These are phyloP conservation scores for Zeus faber DNA, from an alignment of 2,113 vertebrate species.

Conservation along the genomic window DNA sequence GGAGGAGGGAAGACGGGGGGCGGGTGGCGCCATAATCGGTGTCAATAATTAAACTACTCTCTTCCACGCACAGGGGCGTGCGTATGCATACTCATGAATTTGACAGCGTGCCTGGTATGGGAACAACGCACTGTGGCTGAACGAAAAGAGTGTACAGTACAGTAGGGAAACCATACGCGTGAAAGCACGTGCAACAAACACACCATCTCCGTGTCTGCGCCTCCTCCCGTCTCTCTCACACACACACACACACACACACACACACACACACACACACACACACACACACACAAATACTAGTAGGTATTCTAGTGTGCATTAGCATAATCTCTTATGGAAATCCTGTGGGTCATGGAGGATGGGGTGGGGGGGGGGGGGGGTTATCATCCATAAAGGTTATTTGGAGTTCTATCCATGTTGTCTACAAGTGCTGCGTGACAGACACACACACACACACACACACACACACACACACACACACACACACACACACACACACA, in stretches of 20 bases:
- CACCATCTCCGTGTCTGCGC: too few relatives aligned
- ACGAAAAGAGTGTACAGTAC: too few relatives aligned
- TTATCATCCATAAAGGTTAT: constrained; percentile 60
- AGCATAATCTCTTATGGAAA: constrained; percentile 64
- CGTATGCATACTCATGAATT: background rate
- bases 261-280: too few relatives aligned
- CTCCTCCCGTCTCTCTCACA: too few relatives aligned
- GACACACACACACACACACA: background rate
- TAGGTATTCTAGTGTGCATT: constrained; percentile 59
- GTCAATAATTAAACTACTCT: constrained; percentile 46
- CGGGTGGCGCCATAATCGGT: constrained; percentile 34
- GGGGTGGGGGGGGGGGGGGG: constrained; percentile 40
- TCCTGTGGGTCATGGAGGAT: too few relatives aligned
- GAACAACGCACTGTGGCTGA: too few relatives aligned
- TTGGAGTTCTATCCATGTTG: constrained; percentile 15
- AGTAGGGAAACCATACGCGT: too few relatives aligned
- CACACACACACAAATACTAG: constrained; percentile 14
- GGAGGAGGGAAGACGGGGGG: background rate
- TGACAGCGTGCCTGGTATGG: too few relatives aligned
- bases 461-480: background rate
- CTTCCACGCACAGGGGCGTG: constrained; percentile 17
- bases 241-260: too few relatives aligned
- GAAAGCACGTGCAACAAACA: too few relatives aligned
- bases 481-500: background rate
- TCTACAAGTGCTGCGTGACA: background rate